These are phyloP conservation scores for Noctua janthina DNA, from an alignment of 2,888 invertebrate genomes.

Conservation along the genomic window DNA sequence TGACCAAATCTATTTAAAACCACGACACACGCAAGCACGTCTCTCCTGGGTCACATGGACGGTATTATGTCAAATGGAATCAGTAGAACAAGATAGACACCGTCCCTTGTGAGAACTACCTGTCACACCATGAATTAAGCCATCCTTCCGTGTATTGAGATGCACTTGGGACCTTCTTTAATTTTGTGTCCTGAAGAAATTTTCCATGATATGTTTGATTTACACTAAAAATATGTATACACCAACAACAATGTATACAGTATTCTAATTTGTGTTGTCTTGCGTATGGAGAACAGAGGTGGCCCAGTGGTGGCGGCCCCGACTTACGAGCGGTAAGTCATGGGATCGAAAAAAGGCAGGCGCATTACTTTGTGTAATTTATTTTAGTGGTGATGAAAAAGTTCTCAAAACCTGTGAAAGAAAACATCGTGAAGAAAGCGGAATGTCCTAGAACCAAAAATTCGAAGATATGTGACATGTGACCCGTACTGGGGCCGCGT, in stretches of 20 bases:
- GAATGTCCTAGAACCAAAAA: no score
- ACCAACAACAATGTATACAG: neutral
- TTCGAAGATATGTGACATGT: no score
- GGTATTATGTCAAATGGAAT: slow-evolving; percentile 41
- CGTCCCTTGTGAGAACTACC: slow-evolving; percentile 34
- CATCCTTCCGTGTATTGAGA: neutral
- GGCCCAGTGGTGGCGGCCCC: no score
- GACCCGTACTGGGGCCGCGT: no score
- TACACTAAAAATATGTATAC: neutral
- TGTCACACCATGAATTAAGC: slow-evolving; percentile 33
- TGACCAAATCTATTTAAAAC: slow-evolving; percentile 18
- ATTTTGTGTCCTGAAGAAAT: neutral
- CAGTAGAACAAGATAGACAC: slow-evolving; percentile 25
- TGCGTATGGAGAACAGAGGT: no score
- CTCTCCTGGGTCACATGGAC: slow-evolving; percentile 17
- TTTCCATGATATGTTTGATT: neutral
- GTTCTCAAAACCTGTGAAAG: no score
- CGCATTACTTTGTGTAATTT: no score
- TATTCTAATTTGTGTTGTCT: neutral
- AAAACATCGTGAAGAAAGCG: no score
- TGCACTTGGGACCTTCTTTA: neutral
- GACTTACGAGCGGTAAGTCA: no score
- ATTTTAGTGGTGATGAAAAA: no score
- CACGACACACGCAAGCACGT: slow-evolving; percentile 4
- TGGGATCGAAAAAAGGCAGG: no score